Evolutionary conservation across 2,113 vertebrate species (phyloP), one percentile per base, ranked within the genome.

Genomic region (Dromas ardeola): DNA sequence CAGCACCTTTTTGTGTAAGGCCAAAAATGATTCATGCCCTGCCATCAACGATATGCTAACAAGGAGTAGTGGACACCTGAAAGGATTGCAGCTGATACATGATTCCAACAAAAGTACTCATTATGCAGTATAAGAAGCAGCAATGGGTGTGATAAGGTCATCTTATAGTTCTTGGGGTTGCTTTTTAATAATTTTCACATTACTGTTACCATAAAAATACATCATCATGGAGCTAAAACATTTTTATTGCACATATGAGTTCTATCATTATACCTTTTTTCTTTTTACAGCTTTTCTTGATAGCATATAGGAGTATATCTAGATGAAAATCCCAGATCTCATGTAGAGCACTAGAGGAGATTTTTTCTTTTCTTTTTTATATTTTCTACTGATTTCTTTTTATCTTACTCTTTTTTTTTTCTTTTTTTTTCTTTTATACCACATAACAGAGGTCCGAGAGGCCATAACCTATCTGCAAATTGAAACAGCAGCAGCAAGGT

Each of bases 31-130:
- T 38, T 65, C 53, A 34, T 38, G 89, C 26, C 27, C 27, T 55
- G 30, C 16, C 19, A 38, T 20, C n/a, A 76, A 10, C 0, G 0
- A 34, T 4, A 10, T 4, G 30, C 5, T 32, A 79, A 52, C 2
- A 4, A 67, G 47, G 58, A 79, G 9, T 6, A 40, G 15, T 4
- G 27, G 21, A 50, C 40, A 72, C 23, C 26, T n/a, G 23, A 30
- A n/a, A 67, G 42, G 23, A 72, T 13, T 63, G 50, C 52, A 50
- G n/a, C 43, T 81, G 63, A 53, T 32, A 23, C 0, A 2, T 26
- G 19, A 32, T 40, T 83, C 47, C 62, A 34, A 55, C 26, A 53
- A 59, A 63, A 4, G 2, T 15, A 32, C 30, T 65, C 18, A 30
- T 59, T 26, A 38, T 18, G 36, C 42, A 43, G 27, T 32, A 13